Evolutionary conservation across 2,797 vertebrate genomes (phyloP), one percentile per base, ranked within the genome.

Genomic region (Tadarida brasiliensis): DNA sequence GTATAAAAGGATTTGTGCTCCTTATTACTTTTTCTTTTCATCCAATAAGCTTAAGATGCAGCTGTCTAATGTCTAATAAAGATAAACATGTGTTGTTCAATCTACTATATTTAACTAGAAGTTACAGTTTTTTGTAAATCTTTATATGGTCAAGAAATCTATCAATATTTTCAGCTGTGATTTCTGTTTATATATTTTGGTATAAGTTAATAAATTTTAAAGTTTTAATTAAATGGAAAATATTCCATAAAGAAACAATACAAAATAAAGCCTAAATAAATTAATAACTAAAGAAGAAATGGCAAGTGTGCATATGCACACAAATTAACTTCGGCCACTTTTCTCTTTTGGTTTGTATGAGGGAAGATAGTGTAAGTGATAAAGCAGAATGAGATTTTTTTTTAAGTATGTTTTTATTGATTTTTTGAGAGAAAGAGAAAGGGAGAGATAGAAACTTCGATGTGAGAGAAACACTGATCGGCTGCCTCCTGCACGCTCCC

Each of bases 51-150:
- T 87, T 94, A 87, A 82, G 57, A 26, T 80, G 44, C 59, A 92
- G 39, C 49, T 88, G n/a, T 49, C 28, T 78, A 84, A 88, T 26
- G 15, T 85, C 47, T 63, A 76, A 84, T 56, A 35, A 94, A 81
- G 54, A 33, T 74, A 94, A 71, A 89, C 16, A 78, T 19, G 59
- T 44, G 39, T 44, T 54, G 49, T 82, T 90, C 47, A 80, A 74
- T 77, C 30, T 71, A 73, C 49, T 91, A 83, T 63, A 81, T 84
- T 94, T 87, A 96, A 87, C 70, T 78, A 33, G 47, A 96, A 87
- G 63, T 33, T 63, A 11, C 26, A 73, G 22, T 47, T 86, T 94
- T 78, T 70, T 82, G 6, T 59, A 93, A 73, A 85, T 86, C 78
- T 49, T 88, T 86, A 89, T 74, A 7, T 71, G 82, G 49, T 65